Evolutionary conservation across 2,113 vertebrate species (phyloP), one percentile per base, ranked within the genome.

Genomic region (Procapra przewalskii): DNA sequence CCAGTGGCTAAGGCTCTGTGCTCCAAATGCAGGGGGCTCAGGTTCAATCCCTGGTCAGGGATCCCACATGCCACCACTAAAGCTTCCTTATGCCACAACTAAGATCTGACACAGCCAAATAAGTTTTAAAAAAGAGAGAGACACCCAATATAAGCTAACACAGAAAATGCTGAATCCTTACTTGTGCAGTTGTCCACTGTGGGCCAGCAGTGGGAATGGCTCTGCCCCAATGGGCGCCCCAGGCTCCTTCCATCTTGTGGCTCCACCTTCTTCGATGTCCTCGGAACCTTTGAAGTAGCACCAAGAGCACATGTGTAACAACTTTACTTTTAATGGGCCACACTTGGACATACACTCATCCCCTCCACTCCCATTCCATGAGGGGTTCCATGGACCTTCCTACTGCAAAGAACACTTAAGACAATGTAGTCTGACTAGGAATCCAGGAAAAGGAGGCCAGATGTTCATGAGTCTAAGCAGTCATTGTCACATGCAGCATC

Each of bases 131-230:
- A 27, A 0, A 45, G 1, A 45, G 27, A 48, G 36, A 77, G 23
- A 77, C 0, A 43, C n/a, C 12, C 27, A 31, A 43, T 6, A 4
- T 16, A 55, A 43, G 13, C 59, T 29, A 90, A 77, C n/a, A 25
- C 19, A 13, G 43, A 40, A 14, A 33, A 87, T 7, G 6, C 0
- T 21, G 67, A 25, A 10, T 52, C n/a, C 87, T 95, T 50, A 36
- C 23, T n/a, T 75, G 71, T 0, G 7, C 0, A 29, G 15, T 5
- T 1, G 29, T 55, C 25, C 27, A 1, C 2, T 2, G 4, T 4
- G 9, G 33, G 12, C 36, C 71, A 31, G 33, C 8, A 33, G 3
- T 27, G 14, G 67, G 17, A n/a, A 27, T 3, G 19, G 21, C 48
- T 7, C 59, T 25, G n/a, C 57, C 64, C 50, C 13, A 1, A 0